Evolutionary conservation across 2,113 vertebrate species (phyloP).

Genomic region (Neotoma lepida): DNA sequence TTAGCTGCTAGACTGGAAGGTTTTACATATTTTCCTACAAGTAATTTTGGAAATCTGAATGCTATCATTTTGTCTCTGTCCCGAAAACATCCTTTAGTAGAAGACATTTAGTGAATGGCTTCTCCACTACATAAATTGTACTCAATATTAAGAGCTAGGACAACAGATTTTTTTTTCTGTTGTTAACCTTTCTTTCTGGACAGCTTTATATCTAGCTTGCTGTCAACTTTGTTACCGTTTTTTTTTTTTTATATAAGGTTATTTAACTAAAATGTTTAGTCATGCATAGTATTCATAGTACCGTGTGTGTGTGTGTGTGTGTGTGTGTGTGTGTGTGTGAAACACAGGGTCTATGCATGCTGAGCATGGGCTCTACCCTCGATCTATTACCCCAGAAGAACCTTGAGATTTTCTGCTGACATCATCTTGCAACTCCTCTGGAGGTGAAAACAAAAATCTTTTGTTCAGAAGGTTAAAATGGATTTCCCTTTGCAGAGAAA

Average conservation of each 20-base stretch:
- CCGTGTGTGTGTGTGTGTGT: background rate
- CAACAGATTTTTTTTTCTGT: background rate
- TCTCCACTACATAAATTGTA: background rate
- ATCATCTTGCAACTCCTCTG: background rate
- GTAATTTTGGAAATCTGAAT: background rate
- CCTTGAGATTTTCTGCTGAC: background rate
- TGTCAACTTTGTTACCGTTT: background rate
- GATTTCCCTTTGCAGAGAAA: background rate
- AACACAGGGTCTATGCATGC: background rate
- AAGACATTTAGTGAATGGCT: background rate
- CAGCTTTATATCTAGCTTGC: background rate
- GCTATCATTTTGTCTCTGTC: background rate
- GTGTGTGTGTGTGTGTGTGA: too few relatives aligned
- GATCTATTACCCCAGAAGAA: background rate
- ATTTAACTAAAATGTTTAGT: background rate
- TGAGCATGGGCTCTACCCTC: background rate
- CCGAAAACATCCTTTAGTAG: background rate
- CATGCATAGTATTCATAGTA: background rate
- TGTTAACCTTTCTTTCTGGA: background rate
- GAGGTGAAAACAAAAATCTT: conserved; percentile 1
- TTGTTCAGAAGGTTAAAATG: background rate
- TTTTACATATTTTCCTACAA: background rate
- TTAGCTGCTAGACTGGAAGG: background rate
- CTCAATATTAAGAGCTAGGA: background rate
- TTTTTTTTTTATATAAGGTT: background rate